Evolutionary conservation across 2,888 invertebrate genomes (phyloP).

Genomic region (Macrosoma leucophasiata): DNA sequence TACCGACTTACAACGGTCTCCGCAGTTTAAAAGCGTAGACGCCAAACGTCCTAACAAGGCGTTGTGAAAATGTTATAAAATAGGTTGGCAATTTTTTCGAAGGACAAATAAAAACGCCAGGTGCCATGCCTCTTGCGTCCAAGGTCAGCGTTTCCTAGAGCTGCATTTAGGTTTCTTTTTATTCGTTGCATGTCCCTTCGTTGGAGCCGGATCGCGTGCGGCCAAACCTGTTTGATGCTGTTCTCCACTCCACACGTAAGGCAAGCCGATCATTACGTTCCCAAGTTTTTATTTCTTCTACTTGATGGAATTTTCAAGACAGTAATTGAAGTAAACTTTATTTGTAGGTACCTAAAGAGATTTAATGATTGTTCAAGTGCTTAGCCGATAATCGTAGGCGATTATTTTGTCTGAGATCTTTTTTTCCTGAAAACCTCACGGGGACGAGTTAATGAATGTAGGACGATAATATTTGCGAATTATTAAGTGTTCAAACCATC

Average conservation of each 20-base stretch:
- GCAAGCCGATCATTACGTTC: slow-evolving; percentile 47
- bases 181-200: slow-evolving; percentile 68
- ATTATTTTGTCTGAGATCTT: too few relatives aligned
- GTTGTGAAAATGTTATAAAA: slow-evolving; percentile 49
- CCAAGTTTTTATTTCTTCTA: slow-evolving; percentile 46
- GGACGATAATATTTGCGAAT: too few relatives aligned
- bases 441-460: too few relatives aligned
- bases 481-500: slow-evolving; percentile 41
- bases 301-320: too few relatives aligned
- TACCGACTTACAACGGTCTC: too few relatives aligned
- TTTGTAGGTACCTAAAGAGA: too few relatives aligned
- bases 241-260: slow-evolving; percentile 56
- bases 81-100: slow-evolving; percentile 63
- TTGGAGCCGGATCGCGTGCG: slow-evolving; percentile 65
- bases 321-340: too few relatives aligned
- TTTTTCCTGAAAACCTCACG: too few relatives aligned
- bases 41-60: too few relatives aligned
- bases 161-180: slow-evolving; percentile 73
- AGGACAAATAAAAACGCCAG: slow-evolving; percentile 72
- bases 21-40: too few relatives aligned
- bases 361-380: too few relatives aligned
- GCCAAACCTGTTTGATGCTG: slow-evolving; percentile 66
- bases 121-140: slow-evolving; percentile 68
- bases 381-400: too few relatives aligned
- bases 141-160: slow-evolving; percentile 74